These are phyloP conservation scores for Epinephelus cyanopodus DNA, from an alignment of 2,113 vertebrate species.

Conservation along the genomic window DNA sequence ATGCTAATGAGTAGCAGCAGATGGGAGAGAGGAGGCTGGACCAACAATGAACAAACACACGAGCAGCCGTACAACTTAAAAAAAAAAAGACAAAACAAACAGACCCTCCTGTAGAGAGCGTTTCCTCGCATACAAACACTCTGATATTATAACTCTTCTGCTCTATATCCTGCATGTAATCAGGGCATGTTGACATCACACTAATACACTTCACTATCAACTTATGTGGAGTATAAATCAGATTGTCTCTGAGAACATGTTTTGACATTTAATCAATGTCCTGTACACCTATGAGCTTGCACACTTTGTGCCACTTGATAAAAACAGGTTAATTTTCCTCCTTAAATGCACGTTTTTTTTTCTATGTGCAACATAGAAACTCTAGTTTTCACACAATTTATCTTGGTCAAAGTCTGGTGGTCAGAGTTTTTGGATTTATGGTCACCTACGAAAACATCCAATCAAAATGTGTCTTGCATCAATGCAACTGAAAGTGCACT, in stretches of 20 bases:
- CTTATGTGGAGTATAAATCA: neutral
- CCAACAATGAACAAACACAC: constrained; percentile 83
- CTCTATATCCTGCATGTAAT: constrained; percentile 8
- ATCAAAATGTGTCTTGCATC: neutral
- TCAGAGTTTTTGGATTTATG: constrained; percentile 2
- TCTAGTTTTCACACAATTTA: constrained; percentile 2
- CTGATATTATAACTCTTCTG: constrained; percentile 24
- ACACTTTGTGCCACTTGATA: neutral
- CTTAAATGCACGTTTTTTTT: neutral
- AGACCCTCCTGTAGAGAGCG: constrained; percentile 55
- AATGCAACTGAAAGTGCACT: neutral
- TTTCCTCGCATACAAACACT: constrained; percentile 42
- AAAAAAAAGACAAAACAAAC: constrained; percentile 56
- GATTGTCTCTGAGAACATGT: neutral
- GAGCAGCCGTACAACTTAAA: constrained; percentile 67
- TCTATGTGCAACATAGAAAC: neutral
- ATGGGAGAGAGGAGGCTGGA: constrained; percentile 81
- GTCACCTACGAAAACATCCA: neutral
- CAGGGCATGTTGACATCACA: constrained; percentile 12
- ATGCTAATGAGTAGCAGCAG: constrained; percentile 83
- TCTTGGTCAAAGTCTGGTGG: neutral
- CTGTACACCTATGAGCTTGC: neutral
- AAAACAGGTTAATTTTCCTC: neutral
- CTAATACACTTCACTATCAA: neutral
- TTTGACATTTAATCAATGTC: constrained; percentile 6